phyloP scores from a whole-genome alignment of 1,140 invertebrate genomes.

The Eumaeus atala region DNA sequence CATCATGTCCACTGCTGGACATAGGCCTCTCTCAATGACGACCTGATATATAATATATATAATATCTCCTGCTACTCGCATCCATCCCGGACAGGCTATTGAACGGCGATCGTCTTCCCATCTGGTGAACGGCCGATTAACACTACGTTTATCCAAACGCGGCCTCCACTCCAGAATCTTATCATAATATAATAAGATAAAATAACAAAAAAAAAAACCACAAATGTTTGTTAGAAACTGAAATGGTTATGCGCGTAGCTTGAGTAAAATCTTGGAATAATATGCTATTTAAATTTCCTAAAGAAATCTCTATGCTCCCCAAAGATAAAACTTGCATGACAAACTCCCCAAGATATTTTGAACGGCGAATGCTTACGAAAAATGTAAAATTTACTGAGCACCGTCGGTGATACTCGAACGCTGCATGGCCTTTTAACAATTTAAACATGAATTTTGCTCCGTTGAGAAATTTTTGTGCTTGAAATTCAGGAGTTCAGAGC shows the following conservation, averaged over 20 bases:
- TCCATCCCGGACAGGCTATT: too few relatives aligned
- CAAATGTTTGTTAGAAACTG: not conserved
- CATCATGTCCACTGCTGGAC: too few relatives aligned
- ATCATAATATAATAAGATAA: not conserved
- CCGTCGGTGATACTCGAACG: constrained; percentile 37
- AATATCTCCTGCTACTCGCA: too few relatives aligned
- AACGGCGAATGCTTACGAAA: constrained; percentile 29
- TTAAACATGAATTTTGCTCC: constrained; percentile 50
- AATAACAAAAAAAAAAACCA: not conserved
- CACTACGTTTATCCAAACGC: too few relatives aligned
- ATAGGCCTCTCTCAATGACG: too few relatives aligned
- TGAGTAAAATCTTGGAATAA: not conserved
- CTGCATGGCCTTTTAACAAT: constrained; percentile 48
- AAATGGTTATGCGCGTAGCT: too few relatives aligned
- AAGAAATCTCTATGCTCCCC: constrained; percentile 6
- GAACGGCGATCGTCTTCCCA: too few relatives aligned
- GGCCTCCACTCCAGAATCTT: too few relatives aligned
- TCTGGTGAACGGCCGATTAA: too few relatives aligned
- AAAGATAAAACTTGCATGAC: constrained; percentile 18
- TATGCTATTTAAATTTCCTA: constrained; percentile 12
- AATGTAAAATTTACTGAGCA: constrained; percentile 37
- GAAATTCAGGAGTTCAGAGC: constrained; percentile 26
- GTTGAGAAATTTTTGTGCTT: constrained; percentile 34
- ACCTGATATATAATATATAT: too few relatives aligned
- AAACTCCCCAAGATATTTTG: constrained; percentile 29